Evolutionary conservation across 2,888 invertebrate genomes (phyloP).

Genomic region (Tachystola acroxantha): DNA sequence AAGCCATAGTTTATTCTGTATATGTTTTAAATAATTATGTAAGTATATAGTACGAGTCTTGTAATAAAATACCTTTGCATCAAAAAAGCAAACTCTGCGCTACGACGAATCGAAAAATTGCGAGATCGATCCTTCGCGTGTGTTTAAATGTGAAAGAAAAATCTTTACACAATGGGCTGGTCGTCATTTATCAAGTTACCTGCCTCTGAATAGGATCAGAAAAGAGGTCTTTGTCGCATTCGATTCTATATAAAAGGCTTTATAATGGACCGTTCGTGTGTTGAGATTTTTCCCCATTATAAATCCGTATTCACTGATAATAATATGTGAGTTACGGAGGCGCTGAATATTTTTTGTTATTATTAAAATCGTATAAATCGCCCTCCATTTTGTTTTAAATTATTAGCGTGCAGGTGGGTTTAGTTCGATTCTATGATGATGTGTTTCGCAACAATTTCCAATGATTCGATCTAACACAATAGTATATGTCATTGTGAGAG

Average conservation of each 20-base stretch:
- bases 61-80: too few species aligned
- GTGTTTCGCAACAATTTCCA: too few species aligned
- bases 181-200: constrained; percentile 18
- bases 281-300: constrained; percentile 1
- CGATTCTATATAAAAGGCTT: constrained; percentile 9
- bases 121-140: constrained; percentile 9
- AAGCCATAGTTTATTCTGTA: too few species aligned
- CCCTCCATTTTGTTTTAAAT: too few species aligned
- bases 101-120: constrained; percentile 14
- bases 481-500: too few species aligned
- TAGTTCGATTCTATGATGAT: too few species aligned
- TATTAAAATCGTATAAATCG: too few species aligned
- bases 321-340: not conserved
- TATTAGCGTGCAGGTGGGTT: too few species aligned
- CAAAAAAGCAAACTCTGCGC: not conserved
- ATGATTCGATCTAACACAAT: too few species aligned
- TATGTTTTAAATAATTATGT: too few species aligned
- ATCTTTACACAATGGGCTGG: constrained; percentile 12
- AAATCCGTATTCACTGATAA: not conserved
- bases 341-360: not conserved
- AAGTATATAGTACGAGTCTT: too few species aligned
- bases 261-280: constrained; percentile 7
- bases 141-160: constrained; percentile 13
- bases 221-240: constrained; percentile 12
- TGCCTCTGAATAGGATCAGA: constrained; percentile 9